Evolutionary conservation across 2,797 vertebrate species (phyloP), one percentile per base, ranked within the genome.

Genomic region (Hippopotamyrus pictus): DNA sequence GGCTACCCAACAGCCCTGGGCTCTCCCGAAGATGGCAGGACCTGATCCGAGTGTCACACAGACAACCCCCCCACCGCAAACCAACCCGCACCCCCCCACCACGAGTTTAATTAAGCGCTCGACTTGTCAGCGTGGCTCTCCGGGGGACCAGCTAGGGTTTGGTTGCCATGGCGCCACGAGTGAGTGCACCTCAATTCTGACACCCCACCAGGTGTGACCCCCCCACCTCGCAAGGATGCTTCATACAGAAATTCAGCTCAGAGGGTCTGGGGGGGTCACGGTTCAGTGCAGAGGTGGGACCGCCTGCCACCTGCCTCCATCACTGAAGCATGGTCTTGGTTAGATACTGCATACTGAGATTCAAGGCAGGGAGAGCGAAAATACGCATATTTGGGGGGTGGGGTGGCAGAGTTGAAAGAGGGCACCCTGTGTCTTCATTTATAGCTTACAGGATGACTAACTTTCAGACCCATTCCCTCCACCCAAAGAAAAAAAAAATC

Each of bases 101-200:
- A 11, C 2, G 0, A 11, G 86, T 86, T 69, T 89, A 90, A 90
- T 89, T 88, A 90, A 82, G 65, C 89, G 53, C 91, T 89, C 11
- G 59, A 33, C 91, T 82, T 87, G 82, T 88, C 88, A 86, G 41
- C 46, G 76, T 57, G 87, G 62, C 53, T 86, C 86, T 22, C 86
- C 90, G 79, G 85, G 59, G 83, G 19, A 53, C 7, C 46, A 83
- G 83, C 88, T 86, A 90, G 54, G 48, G 85, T 88, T 88, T 12
- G 50, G 84, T 86, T 86, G 84, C 84, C 46, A 86, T 53, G 50
- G 84, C 50, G 41, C 88, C 46, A n/a, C 29, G 14, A 57, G 84
- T 84, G 41, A 65, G 41, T 44, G 89, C 59, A 22, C 69, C 84
- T 29, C n/a, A 51, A 86, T 29, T 51, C 48, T 62, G 57, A 14